phyloP scores from a whole-genome alignment of 1,140 invertebrate species.

The Asobara japonica region DNA sequence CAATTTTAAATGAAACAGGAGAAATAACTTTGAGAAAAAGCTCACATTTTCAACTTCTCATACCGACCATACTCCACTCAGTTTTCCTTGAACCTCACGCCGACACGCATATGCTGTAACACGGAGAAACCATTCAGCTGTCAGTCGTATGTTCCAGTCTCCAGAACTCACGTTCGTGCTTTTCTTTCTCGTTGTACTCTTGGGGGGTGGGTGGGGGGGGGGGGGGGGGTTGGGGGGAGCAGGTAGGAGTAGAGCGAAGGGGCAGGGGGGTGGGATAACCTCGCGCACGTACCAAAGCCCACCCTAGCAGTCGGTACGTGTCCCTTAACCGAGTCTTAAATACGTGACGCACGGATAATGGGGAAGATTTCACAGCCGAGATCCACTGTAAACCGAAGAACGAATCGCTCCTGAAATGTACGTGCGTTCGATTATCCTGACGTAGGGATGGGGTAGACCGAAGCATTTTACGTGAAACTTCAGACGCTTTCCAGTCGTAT shows the following conservation, averaged over 20 bases:
- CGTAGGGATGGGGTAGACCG: background rate
- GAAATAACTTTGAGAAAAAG: background rate
- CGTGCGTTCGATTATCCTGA: conserved; percentile 15
- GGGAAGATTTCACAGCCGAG: conserved; percentile 47
- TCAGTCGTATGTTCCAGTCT: background rate
- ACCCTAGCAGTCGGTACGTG: conserved; percentile 45
- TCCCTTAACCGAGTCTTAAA: conserved; percentile 60
- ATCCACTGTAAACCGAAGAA: conserved; percentile 53
- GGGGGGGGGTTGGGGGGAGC: too few relatives aligned
- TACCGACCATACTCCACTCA: background rate
- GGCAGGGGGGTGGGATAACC: background rate
- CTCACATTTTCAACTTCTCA: background rate
- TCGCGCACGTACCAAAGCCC: conserved; percentile 35
- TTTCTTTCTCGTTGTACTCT: conserved; percentile 32
- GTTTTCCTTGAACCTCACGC: conserved; percentile 1
- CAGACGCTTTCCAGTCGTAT: background rate
- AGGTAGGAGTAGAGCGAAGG: too few relatives aligned
- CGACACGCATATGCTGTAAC: conserved; percentile 16
- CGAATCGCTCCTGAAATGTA: conserved; percentile 31
- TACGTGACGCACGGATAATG: conserved; percentile 58
- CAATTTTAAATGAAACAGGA: background rate
- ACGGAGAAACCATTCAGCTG: background rate
- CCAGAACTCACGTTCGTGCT: conserved; percentile 37
- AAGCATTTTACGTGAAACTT: background rate
- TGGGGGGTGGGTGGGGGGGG: too few relatives aligned